Percentiles rank a stretch among this genome's conserved stretches.
Conservation (phyloP, 2,888 invertebrate genomes). For the Nephrotoma guestfalica region DNA sequence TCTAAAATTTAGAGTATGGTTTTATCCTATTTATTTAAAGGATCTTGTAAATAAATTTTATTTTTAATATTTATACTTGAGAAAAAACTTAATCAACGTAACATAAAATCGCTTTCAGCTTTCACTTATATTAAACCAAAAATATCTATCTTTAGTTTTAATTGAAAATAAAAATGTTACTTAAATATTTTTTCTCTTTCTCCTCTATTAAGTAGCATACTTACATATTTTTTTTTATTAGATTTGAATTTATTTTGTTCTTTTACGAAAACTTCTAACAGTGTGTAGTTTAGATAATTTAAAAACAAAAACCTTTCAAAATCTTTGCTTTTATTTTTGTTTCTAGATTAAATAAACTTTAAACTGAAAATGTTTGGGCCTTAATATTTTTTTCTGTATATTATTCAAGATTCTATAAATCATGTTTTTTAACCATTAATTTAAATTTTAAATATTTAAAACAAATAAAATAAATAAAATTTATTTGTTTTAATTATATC, state of each 20-base stretch:
- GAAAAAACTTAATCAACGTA: neutral
- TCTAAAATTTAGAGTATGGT: neutral
- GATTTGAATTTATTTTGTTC: neutral
- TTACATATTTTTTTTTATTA: neutral
- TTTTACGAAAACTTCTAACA: neutral
- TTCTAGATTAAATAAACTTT: neutral
- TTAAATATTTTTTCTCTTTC: neutral
- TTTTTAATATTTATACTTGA: neutral
- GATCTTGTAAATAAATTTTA: neutral
- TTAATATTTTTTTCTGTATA: neutral
- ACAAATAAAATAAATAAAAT: neutral
- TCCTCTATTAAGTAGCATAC: neutral
- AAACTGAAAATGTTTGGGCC: neutral
- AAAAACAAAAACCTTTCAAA: neutral
- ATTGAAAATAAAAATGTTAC: neutral
- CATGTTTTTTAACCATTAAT: neutral
- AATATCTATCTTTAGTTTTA: neutral
- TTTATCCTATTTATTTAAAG: neutral
- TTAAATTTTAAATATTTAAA: neutral
- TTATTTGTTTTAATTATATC: neutral
- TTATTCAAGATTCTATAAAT: neutral
- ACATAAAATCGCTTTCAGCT: neutral
- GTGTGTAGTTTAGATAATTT: neutral
- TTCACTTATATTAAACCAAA: neutral
- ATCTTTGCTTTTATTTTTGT: neutral